phyloP scores from a whole-genome alignment of 2,797 vertebrate genomes.

The Pipistrellus pipistrellus region DNA sequence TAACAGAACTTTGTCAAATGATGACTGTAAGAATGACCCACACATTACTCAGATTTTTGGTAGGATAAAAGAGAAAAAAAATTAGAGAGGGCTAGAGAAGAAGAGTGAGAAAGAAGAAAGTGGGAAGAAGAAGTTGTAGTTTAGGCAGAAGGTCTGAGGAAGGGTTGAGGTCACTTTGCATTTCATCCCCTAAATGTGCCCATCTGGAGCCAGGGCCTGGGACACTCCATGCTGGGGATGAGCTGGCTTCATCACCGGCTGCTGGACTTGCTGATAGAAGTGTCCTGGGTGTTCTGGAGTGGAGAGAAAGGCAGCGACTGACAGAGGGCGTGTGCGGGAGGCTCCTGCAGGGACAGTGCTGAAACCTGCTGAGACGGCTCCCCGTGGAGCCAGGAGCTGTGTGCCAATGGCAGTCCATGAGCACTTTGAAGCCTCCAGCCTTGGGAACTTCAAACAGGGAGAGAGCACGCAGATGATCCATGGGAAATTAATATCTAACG shows the following conservation, averaged over 20 bases:
- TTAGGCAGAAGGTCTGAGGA: conserved; percentile 68
- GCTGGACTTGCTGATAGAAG: conserved; percentile 68
- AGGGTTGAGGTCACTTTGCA: conserved; percentile 72
- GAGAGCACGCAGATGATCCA: conserved; percentile 87
- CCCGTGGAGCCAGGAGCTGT: conserved; percentile 79
- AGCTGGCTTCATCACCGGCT: conserved; percentile 55
- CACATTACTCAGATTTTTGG: not conserved
- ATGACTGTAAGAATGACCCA: not conserved
- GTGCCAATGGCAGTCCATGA: conserved; percentile 81
- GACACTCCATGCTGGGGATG: not conserved
- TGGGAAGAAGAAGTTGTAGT: not conserved
- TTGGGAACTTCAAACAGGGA: conserved; percentile 88
- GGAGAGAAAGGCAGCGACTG: conserved; percentile 68
- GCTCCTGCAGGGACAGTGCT: conserved; percentile 71
- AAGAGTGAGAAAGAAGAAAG: not conserved
- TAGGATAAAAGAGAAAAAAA: not conserved
- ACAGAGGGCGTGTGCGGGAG: not conserved
- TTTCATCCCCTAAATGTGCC: conserved; percentile 71
- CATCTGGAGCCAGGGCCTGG: not conserved
- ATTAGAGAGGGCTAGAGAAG: not conserved
- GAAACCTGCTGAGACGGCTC: conserved; percentile 82
- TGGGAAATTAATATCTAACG: conserved; percentile 88
- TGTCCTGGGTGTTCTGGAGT: conserved; percentile 75
- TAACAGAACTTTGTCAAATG: not conserved
- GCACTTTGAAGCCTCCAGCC: conserved; percentile 88